These are phyloP conservation scores for Incurvaria masculella DNA, from an alignment of 2,888 invertebrate species.

Conservation along the genomic window DNA sequence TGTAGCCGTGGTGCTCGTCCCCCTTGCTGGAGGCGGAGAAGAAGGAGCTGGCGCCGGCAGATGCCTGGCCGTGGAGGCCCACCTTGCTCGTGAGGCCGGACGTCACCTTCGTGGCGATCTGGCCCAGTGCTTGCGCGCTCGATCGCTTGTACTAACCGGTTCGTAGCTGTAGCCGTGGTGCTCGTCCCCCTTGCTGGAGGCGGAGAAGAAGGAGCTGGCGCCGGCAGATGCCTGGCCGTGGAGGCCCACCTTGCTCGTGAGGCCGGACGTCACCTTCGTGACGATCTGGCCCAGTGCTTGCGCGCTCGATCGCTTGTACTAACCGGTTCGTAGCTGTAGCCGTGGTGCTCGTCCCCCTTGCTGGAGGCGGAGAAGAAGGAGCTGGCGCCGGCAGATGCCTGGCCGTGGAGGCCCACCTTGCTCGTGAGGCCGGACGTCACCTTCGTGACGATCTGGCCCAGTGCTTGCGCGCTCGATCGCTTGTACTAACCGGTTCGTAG, in stretches of 20 bases:
- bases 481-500: slow-evolving; percentile 39
- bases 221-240: slow-evolving; percentile 56
- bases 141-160: slow-evolving; percentile 42
- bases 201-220: slow-evolving; percentile 41
- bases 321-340: slow-evolving; percentile 48
- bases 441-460: slow-evolving; percentile 44
- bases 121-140: slow-evolving; percentile 40
- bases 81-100: slow-evolving; percentile 52
- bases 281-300: slow-evolving; percentile 42
- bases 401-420: slow-evolving; percentile 52
- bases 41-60: slow-evolving; percentile 46
- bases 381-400: slow-evolving; percentile 51
- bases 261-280: slow-evolving; percentile 41
- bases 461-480: slow-evolving; percentile 39
- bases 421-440: slow-evolving; percentile 46
- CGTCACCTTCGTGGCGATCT: slow-evolving; percentile 45
- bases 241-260: slow-evolving; percentile 53
- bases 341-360: slow-evolving; percentile 39
- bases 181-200: slow-evolving; percentile 45
- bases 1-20: slow-evolving; percentile 40
- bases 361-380: slow-evolving; percentile 48
- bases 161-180: slow-evolving; percentile 45
- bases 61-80: slow-evolving; percentile 53
- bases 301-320: slow-evolving; percentile 41
- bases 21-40: slow-evolving; percentile 48